phyloP scores from a whole-genome alignment of 2,888 invertebrate genomes.

The Aphodius granarius region DNA sequence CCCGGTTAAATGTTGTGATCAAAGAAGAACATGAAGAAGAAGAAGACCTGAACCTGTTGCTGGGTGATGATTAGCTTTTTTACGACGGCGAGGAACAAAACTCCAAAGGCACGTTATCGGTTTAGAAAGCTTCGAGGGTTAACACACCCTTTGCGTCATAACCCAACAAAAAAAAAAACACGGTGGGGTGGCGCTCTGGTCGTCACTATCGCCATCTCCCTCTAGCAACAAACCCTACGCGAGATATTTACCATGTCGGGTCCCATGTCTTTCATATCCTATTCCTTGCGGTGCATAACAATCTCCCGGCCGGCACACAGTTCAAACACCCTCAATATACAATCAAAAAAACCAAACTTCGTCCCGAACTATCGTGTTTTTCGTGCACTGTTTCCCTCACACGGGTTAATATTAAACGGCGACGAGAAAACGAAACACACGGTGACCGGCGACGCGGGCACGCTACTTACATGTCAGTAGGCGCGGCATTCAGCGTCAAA shows the following conservation, averaged over 20 bases:
- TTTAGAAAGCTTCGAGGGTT: background rate
- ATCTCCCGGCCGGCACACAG: too few species aligned
- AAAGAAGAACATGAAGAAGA: background rate
- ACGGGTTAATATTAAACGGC: too few species aligned
- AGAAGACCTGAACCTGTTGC: background rate
- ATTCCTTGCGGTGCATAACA: constrained; percentile 60
- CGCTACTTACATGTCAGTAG: constrained; percentile 45
- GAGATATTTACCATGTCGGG: constrained; percentile 71
- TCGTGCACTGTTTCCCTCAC: background rate
- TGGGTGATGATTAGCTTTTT: too few species aligned
- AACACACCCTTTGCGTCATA: constrained; percentile 2
- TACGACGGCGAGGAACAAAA: constrained; percentile 30
- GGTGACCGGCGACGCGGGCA: constrained; percentile 53
- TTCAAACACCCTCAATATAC: too few species aligned
- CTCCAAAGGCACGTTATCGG: background rate
- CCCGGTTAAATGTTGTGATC: background rate
- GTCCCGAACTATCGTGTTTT: too few species aligned
- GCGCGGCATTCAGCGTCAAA: constrained; percentile 48
- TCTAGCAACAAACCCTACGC: background rate
- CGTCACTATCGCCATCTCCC: background rate
- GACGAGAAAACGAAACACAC: constrained; percentile 38
- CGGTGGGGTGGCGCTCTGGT: background rate
- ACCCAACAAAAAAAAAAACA: background rate
- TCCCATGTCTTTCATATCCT: constrained; percentile 80
- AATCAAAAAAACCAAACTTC: too few species aligned